A percentile compares a stretch with the other conserved stretches of the same genome.
These are phyloP conservation scores for Drosophila mulleri DNA, from an alignment of 2,888 invertebrate genomes.

Conservation along the genomic window DNA sequence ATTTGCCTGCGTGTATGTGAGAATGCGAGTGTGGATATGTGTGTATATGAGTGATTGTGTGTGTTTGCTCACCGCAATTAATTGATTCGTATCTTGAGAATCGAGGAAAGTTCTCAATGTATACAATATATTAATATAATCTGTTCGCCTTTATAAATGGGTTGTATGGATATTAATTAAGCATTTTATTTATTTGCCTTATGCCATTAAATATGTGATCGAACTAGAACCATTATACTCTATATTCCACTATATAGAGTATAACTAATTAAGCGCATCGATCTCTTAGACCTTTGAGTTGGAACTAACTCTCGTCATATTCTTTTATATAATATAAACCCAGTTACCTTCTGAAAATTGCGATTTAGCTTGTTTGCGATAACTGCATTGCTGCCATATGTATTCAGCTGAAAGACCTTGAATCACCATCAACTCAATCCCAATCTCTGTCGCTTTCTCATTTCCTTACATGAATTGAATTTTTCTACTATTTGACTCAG, in stretches of 20 bases:
- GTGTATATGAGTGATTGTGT: neutral
- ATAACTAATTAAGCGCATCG: neutral
- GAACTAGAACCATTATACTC: neutral
- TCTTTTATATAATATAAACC: neutral
- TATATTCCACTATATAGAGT: neutral
- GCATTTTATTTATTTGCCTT: neutral
- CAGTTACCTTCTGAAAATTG: neutral
- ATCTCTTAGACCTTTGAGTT: neutral
- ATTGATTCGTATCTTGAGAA: conserved; percentile 21
- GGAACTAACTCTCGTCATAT: neutral
- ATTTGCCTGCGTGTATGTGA: neutral
- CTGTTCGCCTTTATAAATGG: conserved; percentile 2
- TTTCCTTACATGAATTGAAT: no score
- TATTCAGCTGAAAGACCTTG: neutral
- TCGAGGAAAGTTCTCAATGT: conserved; percentile 15
- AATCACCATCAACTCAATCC: neutral
- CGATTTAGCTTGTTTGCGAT: neutral
- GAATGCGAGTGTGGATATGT: neutral
- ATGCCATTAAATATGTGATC: neutral
- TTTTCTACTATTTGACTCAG: neutral
- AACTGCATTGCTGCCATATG: neutral
- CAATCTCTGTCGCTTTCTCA: neutral
- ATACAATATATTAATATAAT: conserved; percentile 14
- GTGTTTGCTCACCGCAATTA: conserved; percentile 8
- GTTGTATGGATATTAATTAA: neutral